These are phyloP conservation scores for Nemurella pictetii DNA, from an alignment of 2,888 invertebrate genomes.

Conservation along the genomic window DNA sequence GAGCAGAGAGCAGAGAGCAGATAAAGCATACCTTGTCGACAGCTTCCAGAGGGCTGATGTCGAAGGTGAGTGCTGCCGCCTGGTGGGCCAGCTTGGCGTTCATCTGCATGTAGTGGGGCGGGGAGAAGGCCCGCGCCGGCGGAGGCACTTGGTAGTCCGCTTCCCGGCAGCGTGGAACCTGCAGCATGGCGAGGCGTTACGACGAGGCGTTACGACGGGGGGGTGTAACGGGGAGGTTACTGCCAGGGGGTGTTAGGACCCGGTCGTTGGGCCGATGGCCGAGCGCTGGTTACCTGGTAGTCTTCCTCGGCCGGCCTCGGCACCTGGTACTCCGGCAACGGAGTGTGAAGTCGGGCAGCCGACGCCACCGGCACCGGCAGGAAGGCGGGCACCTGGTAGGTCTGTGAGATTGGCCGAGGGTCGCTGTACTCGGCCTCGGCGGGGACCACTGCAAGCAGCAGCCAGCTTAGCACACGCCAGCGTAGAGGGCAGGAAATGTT, in stretches of 20 bases:
- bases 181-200: too few relatives aligned
- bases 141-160: slow-evolving; percentile 47
- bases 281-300: slow-evolving; percentile 41
- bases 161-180: slow-evolving; percentile 22
- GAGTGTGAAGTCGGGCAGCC: background rate
- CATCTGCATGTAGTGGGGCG: slow-evolving; percentile 55
- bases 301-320: background rate
- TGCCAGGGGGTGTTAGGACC: slow-evolving; percentile 32
- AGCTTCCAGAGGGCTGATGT: background rate
- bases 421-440: slow-evolving; percentile 53
- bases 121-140: slow-evolving; percentile 43
- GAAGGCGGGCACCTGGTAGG: slow-evolving; percentile 56
- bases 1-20: too few relatives aligned
- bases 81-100: slow-evolving; percentile 42
- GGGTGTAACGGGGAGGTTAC: too few relatives aligned
- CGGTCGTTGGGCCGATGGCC: slow-evolving; percentile 46
- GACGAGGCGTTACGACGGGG: too few relatives aligned
- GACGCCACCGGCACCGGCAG: background rate
- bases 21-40: background rate
- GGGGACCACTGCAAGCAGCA: slow-evolving; percentile 35
- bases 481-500: too few relatives aligned
- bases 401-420: slow-evolving; percentile 55
- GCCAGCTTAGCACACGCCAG: too few relatives aligned
- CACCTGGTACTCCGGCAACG: slow-evolving; percentile 50
- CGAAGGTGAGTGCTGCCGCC: background rate